Evolutionary conservation across 2,797 vertebrate genomes (phyloP).

Genomic region (Chelon labrosus): DNA sequence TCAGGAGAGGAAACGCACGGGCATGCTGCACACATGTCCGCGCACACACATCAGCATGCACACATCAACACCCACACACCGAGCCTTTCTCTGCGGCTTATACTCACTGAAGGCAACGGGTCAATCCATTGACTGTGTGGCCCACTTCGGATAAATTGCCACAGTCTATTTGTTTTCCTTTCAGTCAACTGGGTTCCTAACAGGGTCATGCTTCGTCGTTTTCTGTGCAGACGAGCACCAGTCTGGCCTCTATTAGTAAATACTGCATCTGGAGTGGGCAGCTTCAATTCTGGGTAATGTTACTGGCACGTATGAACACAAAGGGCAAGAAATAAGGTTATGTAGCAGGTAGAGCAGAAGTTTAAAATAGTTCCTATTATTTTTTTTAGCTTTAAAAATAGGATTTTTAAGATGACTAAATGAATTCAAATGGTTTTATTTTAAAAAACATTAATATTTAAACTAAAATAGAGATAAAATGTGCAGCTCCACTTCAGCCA

Average conservation of each 20-base stretch:
- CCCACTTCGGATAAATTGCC: conserved; percentile 18
- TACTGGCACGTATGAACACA: too few relatives aligned
- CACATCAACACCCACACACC: conserved; percentile 8
- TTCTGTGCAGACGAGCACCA: not conserved
- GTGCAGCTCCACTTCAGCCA: too few relatives aligned
- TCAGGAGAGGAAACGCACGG: conserved; percentile 29
- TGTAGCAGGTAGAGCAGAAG: too few relatives aligned
- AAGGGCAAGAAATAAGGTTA: not conserved
- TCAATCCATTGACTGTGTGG: conserved; percentile 20
- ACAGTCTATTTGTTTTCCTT: conserved; percentile 17
- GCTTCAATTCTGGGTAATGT: too few relatives aligned
- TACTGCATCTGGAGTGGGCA: not conserved
- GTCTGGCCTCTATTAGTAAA: not conserved
- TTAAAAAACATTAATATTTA: too few relatives aligned
- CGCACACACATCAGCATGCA: conserved; percentile 10
- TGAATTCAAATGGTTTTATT: too few relatives aligned
- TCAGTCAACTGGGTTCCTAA: conserved; percentile 19
- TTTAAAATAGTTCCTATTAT: too few relatives aligned
- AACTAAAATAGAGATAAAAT: too few relatives aligned
- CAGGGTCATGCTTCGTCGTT: conserved; percentile 12
- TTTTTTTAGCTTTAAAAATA: too few relatives aligned
- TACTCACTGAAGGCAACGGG: not conserved
- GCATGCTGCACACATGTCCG: conserved; percentile 39
- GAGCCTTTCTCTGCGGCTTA: conserved; percentile 6
- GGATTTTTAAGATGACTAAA: too few relatives aligned